Evolutionary conservation across 2,797 vertebrate species (phyloP).

Genomic region (Rhinoraja longicauda): DNA sequence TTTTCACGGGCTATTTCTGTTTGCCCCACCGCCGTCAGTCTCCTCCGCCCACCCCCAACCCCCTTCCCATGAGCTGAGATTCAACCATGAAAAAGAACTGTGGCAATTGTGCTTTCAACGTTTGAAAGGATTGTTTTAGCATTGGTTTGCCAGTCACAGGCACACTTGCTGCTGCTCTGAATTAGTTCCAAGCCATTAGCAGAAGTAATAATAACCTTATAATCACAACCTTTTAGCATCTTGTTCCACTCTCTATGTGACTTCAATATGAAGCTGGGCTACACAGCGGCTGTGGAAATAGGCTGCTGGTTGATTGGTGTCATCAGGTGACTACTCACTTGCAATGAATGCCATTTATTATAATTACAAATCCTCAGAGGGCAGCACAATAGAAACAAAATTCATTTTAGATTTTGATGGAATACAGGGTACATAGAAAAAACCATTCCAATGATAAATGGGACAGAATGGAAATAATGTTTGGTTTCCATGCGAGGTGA

Average conservation of each 20-base stretch:
- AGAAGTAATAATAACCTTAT: constrained; percentile 27
- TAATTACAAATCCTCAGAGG: constrained; percentile 17
- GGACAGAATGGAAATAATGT: constrained; percentile 24
- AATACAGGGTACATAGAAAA: constrained; percentile 31
- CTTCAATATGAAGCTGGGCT: not conserved
- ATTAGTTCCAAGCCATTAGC: constrained; percentile 37
- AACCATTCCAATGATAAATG: constrained; percentile 29
- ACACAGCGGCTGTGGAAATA: not conserved
- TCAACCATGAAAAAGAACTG: not conserved
- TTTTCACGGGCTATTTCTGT: no score
- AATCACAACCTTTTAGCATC: constrained; percentile 23
- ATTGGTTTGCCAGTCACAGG: not conserved
- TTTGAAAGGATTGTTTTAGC: not conserved
- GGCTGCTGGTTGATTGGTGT: not conserved
- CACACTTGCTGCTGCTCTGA: not conserved
- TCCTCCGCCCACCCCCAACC: not conserved
- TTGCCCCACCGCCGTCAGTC: not conserved
- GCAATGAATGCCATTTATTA: constrained; percentile 21
- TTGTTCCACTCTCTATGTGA: not conserved
- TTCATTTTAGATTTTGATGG: constrained; percentile 16
- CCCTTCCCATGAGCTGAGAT: not conserved
- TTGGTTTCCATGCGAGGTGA: constrained; percentile 21
- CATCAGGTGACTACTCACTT: constrained; percentile 1
- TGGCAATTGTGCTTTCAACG: not conserved
- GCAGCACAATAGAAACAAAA: constrained; percentile 22